Evolutionary conservation across 64 coral and sea anemone species (phyloP).

Genomic region (Montipora capricornis): DNA sequence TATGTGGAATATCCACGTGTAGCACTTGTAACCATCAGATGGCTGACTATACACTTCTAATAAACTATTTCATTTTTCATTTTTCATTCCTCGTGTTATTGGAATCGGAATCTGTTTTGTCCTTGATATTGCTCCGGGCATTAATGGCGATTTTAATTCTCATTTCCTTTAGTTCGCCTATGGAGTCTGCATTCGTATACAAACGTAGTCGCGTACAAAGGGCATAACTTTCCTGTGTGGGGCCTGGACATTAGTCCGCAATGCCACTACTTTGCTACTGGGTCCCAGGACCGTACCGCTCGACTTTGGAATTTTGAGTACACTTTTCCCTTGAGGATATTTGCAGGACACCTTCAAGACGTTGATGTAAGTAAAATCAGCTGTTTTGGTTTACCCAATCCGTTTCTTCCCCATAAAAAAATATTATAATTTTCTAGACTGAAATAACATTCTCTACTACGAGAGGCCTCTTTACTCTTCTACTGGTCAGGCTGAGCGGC

Average conservation of each 20-base stretch:
- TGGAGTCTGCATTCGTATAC: conserved; percentile 95
- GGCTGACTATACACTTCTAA: no score
- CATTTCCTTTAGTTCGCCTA: conserved; percentile 77
- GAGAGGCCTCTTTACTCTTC: no score
- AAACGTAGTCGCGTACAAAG: conserved; percentile 92
- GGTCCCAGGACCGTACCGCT: conserved; percentile 93
- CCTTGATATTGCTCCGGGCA: no score
- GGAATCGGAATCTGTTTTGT: no score
- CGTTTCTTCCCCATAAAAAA: no score
- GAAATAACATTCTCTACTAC: no score
- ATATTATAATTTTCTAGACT: no score
- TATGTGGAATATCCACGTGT: no score
- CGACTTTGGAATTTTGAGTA: conserved; percentile 95
- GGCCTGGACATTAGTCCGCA: conserved; percentile 89
- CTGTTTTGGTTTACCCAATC: neutral
- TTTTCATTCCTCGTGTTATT: no score
- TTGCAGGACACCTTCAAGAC: conserved; percentile 90
- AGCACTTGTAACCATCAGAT: no score
- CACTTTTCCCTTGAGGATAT: conserved; percentile 93
- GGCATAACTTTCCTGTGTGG: conserved; percentile 98
- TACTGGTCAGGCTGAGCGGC: no score
- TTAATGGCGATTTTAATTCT: neutral
- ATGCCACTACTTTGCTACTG: conserved; percentile 94
- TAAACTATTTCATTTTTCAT: no score
- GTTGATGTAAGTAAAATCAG: conserved; percentile 67